Conservation (phyloP, 2,888 invertebrate species). For the Tupiocoris notatus region DNA sequence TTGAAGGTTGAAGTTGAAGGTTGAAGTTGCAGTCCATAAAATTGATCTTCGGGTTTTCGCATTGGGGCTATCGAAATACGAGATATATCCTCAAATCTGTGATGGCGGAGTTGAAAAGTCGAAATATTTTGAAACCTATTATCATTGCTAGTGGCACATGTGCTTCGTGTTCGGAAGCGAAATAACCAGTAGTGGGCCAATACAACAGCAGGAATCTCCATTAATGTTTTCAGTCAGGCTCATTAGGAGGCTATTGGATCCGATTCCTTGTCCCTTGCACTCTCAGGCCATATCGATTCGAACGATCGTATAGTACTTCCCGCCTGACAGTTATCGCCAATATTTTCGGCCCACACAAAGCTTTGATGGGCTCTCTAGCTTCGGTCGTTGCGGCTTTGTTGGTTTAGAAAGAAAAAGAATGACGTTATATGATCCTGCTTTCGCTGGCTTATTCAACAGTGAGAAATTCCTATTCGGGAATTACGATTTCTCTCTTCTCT, state of each 20-base stretch:
- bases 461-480: too few species aligned
- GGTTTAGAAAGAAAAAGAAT: not conserved
- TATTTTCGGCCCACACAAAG: constrained; percentile 16
- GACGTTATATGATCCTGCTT: not conserved
- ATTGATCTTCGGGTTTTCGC: too few species aligned
- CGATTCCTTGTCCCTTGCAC: not conserved
- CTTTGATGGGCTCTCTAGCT: constrained; percentile 2
- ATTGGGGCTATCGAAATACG: too few species aligned
- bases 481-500: too few species aligned
- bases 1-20: too few species aligned
- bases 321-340: constrained; percentile 23
- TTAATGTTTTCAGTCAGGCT: not conserved
- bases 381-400: not conserved
- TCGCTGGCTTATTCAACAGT: not conserved
- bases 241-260: not conserved
- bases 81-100: too few species aligned
- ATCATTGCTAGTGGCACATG: too few species aligned
- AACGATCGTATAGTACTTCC: not conserved
- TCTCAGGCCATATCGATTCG: not conserved
- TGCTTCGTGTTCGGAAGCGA: too few species aligned
- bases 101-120: too few species aligned
- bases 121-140: too few species aligned
- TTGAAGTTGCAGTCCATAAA: too few species aligned
- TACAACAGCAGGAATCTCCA: not conserved
- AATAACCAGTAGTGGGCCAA: too few species aligned